Base-by-base conservation (phyloP, 2,113 vertebrate species). In the Clinocottus analis region DNA sequence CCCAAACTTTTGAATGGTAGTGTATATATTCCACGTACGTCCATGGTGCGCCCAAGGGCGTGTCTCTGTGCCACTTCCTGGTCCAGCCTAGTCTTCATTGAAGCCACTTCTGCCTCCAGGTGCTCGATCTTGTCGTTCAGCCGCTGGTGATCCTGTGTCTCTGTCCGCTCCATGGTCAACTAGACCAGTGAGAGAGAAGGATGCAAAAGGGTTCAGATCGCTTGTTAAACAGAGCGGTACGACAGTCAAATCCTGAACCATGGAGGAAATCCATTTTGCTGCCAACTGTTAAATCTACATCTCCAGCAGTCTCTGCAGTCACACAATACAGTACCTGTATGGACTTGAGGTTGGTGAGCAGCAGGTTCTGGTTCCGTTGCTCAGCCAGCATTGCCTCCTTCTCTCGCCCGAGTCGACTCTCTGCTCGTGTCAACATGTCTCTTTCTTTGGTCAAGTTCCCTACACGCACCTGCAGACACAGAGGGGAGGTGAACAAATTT, bases 371-470 rank as follows among this genome's bases (percentile, higher is more conserved):
- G 61, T 96, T 96, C 4, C 96, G 95, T 86, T 99, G 97, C 51
- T 98, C 97, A 19, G 94, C 93, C 75, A 98, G 68, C 16, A 98
- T 93, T 74, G 96, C 96, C 53, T 98, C 97, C 45, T 95, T 96
- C 35, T 99, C 97, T 88, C 96, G 96, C 75, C 71, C 92, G 73
- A 99, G 92, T 55, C 97, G 96, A 45, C 92, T 94, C 82, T 99
- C 98, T 5, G 95, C 96, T 90, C 97, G 95, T 83, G 96, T 97
- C 77, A 97, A 77, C 77, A 99, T 95, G 77, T 99, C 97, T n/a
- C 94, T 96, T 89, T 99, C 98, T 83, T 98, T 98, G 56, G 96
- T 96, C 69, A 98, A 61, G 90, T 98, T 99, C 87, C 97, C 96
- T 43, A 94, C 94, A 51, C 97, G 96, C 53, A 96, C 96, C 98